These are phyloP conservation scores for Eumaeus atala DNA, from an alignment of 1,140 invertebrate genomes.

Conservation along the genomic window DNA sequence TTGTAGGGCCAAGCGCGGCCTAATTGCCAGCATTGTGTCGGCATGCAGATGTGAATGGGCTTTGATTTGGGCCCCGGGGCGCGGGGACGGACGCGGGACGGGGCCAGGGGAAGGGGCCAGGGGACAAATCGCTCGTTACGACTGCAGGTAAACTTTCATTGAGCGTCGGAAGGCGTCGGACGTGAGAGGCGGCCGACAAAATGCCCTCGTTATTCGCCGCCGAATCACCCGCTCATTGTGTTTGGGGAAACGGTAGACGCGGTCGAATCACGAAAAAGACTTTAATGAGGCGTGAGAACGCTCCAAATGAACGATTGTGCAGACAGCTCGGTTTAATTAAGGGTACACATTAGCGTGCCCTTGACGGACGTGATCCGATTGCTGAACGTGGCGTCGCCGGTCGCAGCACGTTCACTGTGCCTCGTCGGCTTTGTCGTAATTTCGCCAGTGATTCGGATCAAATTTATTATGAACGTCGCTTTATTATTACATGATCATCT, in stretches of 20 bases:
- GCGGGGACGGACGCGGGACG: constrained; percentile 50
- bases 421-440: no score
- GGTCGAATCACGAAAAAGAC: constrained; percentile 70
- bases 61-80: constrained; percentile 65
- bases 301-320: constrained; percentile 66
- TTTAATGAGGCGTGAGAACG: constrained; percentile 72
- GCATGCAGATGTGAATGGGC: constrained; percentile 74
- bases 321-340: constrained; percentile 63
- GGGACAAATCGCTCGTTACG: constrained; percentile 73
- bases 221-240: constrained; percentile 72
- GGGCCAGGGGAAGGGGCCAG: constrained; percentile 61
- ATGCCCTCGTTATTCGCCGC: constrained; percentile 72
- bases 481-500: no score
- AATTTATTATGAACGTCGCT: no score
- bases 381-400: not conserved
- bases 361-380: constrained; percentile 32
- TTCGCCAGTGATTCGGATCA: no score
- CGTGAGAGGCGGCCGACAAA: constrained; percentile 72
- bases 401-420: no score
- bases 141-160: constrained; percentile 74
- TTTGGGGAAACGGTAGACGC: constrained; percentile 71
- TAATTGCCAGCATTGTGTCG: constrained; percentile 73
- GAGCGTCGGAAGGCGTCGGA: constrained; percentile 72
- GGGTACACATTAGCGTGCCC: constrained; percentile 58
- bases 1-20: constrained; percentile 66